phyloP scores from a whole-genome alignment of 2,113 vertebrate species.

The Pachycephala philippinensis region DNA sequence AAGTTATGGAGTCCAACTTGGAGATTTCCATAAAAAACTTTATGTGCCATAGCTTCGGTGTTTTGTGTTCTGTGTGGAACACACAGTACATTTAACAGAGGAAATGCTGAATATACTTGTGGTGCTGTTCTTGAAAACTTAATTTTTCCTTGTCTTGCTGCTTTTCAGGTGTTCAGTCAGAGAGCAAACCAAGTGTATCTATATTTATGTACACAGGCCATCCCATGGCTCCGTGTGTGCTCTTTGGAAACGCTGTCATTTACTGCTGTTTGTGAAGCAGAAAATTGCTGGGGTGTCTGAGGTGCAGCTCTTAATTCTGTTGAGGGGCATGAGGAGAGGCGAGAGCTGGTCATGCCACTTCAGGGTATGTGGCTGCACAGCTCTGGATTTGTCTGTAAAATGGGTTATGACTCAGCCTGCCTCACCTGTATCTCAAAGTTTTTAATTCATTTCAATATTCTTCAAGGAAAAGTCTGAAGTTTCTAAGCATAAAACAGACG shows the following conservation, averaged over 20 bases:
- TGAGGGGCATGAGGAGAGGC: not conserved
- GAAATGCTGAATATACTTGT: not conserved
- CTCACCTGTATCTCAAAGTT: not conserved
- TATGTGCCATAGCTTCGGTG: accelerated
- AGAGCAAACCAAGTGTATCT: not conserved
- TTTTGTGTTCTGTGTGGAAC: not conserved
- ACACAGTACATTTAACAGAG: not conserved
- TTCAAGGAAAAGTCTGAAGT: not conserved
- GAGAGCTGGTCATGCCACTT: not conserved
- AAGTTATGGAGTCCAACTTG: not conserved
- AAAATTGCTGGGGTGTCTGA: not conserved
- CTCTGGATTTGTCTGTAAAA: not conserved
- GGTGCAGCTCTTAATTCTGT: not conserved
- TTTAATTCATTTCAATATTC: not conserved
- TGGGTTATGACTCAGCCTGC: not conserved
- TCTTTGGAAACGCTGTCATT: not conserved
- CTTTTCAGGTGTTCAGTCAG: not conserved
- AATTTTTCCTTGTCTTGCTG: not conserved
- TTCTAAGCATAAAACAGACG: accelerated
- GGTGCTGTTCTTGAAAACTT: not conserved
- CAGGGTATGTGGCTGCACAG: not conserved
- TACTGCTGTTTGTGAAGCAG: not conserved
- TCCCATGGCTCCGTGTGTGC: not conserved
- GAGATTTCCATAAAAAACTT: not conserved
- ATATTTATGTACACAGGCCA: not conserved